These are phyloP conservation scores for Semotilus atromaculatus DNA, from an alignment of 2,797 vertebrate species.

Conservation along the genomic window DNA sequence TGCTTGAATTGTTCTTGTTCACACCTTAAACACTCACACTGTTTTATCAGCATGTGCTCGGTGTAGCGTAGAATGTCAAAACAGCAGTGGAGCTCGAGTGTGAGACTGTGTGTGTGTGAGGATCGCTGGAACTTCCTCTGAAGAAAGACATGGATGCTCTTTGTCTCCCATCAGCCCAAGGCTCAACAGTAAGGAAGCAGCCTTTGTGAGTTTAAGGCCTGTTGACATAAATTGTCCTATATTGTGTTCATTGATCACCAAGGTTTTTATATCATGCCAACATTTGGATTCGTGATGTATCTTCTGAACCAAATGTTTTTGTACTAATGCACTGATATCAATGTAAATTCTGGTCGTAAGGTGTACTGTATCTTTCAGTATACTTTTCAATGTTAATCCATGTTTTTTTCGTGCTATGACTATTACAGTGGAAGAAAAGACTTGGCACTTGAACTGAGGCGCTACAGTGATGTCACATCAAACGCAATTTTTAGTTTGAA, in stretches of 20 bases:
- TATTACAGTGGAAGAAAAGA: neutral
- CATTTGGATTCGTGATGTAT: neutral
- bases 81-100: neutral
- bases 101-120: neutral
- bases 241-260: neutral
- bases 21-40: slow-evolving; percentile 17
- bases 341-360: no score
- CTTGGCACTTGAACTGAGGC: neutral
- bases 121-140: slow-evolving; percentile 21
- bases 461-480: neutral
- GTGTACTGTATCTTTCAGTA: no score
- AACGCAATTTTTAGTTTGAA: neutral
- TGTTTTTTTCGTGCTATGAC: no score
- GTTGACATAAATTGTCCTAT: neutral
- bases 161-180: neutral
- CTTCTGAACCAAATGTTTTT: neutral
- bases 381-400: no score
- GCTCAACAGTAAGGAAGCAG: neutral
- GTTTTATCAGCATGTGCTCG: neutral
- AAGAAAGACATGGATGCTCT: neutral
- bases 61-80: neutral
- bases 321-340: neutral
- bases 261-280: neutral
- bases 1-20: neutral
- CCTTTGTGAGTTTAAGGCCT: neutral